Conservation (phyloP, 30 jellyfish, hydroid and myxozoan genomes). For the Hydractinia echinata region DNA sequence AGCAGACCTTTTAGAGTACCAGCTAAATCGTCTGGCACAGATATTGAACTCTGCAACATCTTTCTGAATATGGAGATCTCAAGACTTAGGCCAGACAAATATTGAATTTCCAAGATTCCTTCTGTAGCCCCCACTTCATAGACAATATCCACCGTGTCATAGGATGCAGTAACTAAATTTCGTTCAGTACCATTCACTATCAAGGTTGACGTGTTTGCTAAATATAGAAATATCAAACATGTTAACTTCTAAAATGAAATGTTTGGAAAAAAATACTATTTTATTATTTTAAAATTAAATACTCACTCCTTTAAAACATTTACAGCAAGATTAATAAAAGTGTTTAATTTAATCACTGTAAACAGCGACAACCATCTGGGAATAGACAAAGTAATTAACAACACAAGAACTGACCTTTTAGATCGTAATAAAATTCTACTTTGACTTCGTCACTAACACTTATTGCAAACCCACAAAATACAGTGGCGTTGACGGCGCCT, state of each 20-base stretch:
- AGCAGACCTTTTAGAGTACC: slow-evolving; percentile 35
- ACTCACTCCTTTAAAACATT: too few species aligned
- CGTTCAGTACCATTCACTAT: not conserved
- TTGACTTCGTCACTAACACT: slow-evolving; percentile 11
- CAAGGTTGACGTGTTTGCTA: not conserved
- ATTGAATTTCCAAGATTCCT: not conserved
- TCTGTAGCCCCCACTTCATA: not conserved
- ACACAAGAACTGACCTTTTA: slow-evolving; percentile 24
- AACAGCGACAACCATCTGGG: too few species aligned
- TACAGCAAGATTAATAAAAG: too few species aligned
- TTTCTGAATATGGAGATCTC: slow-evolving; percentile 18
- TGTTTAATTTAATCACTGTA: too few species aligned
- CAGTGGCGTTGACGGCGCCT: slow-evolving; percentile 40
- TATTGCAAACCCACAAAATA: slow-evolving; percentile 51
- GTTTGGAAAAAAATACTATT: not conserved
- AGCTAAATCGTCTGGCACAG: slow-evolving; percentile 14
- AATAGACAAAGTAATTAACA: not conserved
- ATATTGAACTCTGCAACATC: slow-evolving; percentile 18
- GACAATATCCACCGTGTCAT: not conserved
- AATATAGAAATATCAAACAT: not conserved
- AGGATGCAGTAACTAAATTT: slow-evolving; percentile 3
- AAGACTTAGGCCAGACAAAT: slow-evolving; percentile 39
- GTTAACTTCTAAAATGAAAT: not conserved
- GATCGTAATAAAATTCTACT: slow-evolving; percentile 46
- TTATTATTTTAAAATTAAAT: not conserved